phyloP scores from a whole-genome alignment of 2,113 vertebrate genomes.

The Gadus macrocephalus region DNA sequence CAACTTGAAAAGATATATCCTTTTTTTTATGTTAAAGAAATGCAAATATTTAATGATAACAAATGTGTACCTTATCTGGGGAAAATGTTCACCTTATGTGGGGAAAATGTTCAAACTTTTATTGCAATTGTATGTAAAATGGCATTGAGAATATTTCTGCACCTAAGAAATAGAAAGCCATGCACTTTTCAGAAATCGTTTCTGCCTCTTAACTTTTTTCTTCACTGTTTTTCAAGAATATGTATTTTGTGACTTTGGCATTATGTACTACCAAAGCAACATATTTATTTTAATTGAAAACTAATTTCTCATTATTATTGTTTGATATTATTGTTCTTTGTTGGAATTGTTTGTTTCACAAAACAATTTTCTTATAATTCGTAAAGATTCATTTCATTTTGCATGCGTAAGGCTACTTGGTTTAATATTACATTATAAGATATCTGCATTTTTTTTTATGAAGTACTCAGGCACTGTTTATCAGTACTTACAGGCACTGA shows the following conservation, averaged over 20 bases:
- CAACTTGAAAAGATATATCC: too few relatives aligned
- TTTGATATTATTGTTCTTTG: too few relatives aligned
- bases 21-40: too few relatives aligned
- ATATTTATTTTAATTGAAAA: not conserved
- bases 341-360: too few relatives aligned
- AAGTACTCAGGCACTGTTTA: too few relatives aligned
- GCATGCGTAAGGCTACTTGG: constrained; percentile 33
- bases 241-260: constrained; percentile 8
- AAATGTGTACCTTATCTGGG: constrained; percentile 9
- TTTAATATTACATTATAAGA: not conserved
- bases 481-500: too few relatives aligned
- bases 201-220: constrained; percentile 23
- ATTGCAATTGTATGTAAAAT: not conserved
- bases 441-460: not conserved
- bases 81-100: not conserved
- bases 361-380: constrained; percentile 36
- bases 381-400: constrained; percentile 49
- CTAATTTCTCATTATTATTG: constrained; percentile 8
- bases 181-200: constrained; percentile 19
- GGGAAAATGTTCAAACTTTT: not conserved
- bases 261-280: constrained; percentile 26
- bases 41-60: too few relatives aligned
- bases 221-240: constrained; percentile 25
- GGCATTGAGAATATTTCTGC: constrained; percentile 11
- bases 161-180: not conserved